These are phyloP conservation scores for Brachyalestes nurse DNA, from an alignment of 2,797 vertebrate genomes.

Conservation along the genomic window DNA sequence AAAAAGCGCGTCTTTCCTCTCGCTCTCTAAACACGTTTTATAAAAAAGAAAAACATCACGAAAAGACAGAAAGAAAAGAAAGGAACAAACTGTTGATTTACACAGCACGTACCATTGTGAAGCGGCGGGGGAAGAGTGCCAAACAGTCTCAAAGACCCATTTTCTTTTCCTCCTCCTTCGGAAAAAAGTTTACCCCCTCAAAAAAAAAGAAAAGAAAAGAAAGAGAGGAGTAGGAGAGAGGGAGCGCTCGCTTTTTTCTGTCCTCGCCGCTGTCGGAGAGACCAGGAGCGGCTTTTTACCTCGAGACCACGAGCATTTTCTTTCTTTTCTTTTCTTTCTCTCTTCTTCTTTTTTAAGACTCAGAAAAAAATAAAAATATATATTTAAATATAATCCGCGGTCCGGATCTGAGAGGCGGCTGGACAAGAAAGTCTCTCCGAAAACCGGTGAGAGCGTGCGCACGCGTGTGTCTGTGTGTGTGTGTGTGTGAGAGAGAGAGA, in stretches of 20 bases:
- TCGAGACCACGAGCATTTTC: constrained; percentile 69
- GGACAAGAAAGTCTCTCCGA: constrained; percentile 12
- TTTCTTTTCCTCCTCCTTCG: constrained; percentile 70
- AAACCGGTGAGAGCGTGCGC: neutral
- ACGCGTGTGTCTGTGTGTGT: neutral
- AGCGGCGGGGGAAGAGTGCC: constrained; percentile 76
- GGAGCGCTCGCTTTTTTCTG: constrained; percentile 64
- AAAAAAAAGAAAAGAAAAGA: constrained; percentile 64
- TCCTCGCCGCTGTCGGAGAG: constrained; percentile 79
- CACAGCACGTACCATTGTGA: constrained; percentile 86
- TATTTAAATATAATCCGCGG: neutral
- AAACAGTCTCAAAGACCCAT: constrained; percentile 84
- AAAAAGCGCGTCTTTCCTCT: neutral
- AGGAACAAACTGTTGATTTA: constrained; percentile 79
- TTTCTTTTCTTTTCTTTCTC: neutral
- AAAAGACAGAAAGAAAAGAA: constrained; percentile 58
- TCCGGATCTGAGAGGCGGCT: neutral
- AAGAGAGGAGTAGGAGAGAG: constrained; percentile 56
- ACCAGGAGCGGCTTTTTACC: constrained; percentile 53
- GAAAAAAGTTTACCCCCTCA: constrained; percentile 72
- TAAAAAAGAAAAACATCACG: constrained; percentile 4
- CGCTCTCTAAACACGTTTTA: constrained; percentile 26
- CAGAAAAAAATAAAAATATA: neutral
- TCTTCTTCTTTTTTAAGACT: no score
- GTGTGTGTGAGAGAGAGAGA: neutral